phyloP scores from a whole-genome alignment of 2,888 invertebrate genomes.

The Andrena marginata region DNA sequence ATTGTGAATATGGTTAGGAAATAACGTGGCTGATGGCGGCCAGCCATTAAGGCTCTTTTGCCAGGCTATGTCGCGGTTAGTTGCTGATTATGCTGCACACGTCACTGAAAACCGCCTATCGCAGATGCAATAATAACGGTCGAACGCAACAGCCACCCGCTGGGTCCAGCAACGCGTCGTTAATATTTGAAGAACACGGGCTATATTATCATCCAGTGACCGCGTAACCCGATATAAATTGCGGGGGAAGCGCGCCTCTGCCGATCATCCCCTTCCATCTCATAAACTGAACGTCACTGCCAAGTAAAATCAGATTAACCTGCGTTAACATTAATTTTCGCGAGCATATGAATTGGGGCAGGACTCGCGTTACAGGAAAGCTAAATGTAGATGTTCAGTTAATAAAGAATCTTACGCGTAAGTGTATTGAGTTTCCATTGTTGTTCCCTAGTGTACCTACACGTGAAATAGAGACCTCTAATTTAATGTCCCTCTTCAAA shows the following conservation, averaged over 20 bases:
- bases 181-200: constrained; percentile 48
- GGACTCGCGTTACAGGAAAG: background rate
- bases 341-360: background rate
- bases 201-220: constrained; percentile 18
- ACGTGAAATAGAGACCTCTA: no score
- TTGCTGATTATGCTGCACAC: constrained; percentile 21
- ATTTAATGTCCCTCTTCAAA: no score
- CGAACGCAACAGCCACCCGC: background rate
- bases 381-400: background rate
- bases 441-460: no score
- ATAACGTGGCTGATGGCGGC: background rate
- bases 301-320: constrained; percentile 20
- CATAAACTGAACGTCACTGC: background rate
- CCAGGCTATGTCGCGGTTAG: constrained; percentile 17
- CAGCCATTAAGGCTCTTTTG: background rate
- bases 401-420: background rate
- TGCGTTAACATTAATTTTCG: background rate
- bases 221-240: constrained; percentile 41
- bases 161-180: constrained; percentile 8
- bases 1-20: background rate
- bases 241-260: constrained; percentile 5
- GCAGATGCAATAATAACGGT: constrained; percentile 37
- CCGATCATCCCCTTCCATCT: background rate
- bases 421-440: background rate
- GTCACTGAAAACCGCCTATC: constrained; percentile 21